Base-by-base conservation (phyloP, 2,113 vertebrate species). In the Sceloporus tristichus region DNA sequence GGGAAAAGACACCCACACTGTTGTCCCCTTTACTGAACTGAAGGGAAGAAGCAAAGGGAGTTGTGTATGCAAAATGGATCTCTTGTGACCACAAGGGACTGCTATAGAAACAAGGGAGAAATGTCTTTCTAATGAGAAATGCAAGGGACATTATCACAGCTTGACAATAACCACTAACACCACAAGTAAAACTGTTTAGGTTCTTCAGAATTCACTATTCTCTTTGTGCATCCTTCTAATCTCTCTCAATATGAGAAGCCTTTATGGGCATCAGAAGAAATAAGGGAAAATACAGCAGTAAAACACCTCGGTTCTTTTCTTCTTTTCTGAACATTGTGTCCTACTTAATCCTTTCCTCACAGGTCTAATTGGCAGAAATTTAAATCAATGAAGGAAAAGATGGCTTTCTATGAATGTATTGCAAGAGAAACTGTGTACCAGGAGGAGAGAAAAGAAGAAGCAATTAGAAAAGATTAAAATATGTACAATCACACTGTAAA, bases 391-490 rank as follows among this genome's bases (percentile, higher is more conserved):
- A 85, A 59, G 48, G 85, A 38, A 21, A 65, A 34, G n/a, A 10
- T 54, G 62, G 27, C 48, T 79, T 68, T 56, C 21, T 0, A 0
- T 70, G 82, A 29, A 65, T 0, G 5, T 48, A 38, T 85, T n/a
- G 10, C 34, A 82, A 48, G 53, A 88, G 23, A 76, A 83, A 82
- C 21, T 25, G 79, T 88, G 38, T 23, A 53, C 14, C 42, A 18
- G 38, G 19, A 19, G 23, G 25, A 77, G n/a, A 0, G 86, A 25
- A 29, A n/a, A 0, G 0, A 7, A 87, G 42, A 53, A 62, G 75
- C 48, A 25, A 85, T 48, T 71, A 87, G 68, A 21, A 90, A 82
- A 48, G 13, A 90, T 65, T 81, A 85, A 75, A 75, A 65, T 56
- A 34, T 23, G 29, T 19, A 48, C 9, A 0, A 88, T 2, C 23